These are phyloP conservation scores for Crocodylus rhombifer DNA, from an alignment of 2,797 vertebrate genomes.

Conservation along the genomic window DNA sequence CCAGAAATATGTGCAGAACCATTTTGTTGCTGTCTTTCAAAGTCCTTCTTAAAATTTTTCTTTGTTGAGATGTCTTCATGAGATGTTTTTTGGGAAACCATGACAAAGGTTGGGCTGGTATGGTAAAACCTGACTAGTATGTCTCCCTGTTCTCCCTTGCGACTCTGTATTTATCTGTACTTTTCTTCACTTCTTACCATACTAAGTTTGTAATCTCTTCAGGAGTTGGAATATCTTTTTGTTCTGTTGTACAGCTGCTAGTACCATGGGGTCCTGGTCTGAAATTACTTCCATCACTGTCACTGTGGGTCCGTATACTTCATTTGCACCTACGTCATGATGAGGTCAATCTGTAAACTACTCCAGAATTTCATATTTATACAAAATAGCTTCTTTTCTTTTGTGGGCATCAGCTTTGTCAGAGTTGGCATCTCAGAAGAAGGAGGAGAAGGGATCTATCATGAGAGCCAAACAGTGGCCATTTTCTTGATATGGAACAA, in stretches of 20 bases:
- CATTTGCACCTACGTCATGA: not conserved
- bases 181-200: no score
- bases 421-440: not conserved
- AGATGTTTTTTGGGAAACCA: no score
- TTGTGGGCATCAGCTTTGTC: not conserved
- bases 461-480: not conserved
- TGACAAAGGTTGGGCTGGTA: no score
- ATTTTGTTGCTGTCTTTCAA: no score
- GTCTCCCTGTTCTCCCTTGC: no score
- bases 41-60: no score
- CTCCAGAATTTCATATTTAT: not conserved
- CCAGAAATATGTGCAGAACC: no score
- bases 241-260: not conserved
- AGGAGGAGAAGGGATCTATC: not conserved
- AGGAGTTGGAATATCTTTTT: not conserved
- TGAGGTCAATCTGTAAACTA: not conserved
- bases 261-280: no score
- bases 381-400: not conserved
- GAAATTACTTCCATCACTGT: not conserved
- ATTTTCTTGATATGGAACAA: not conserved
- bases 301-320: accelerated
- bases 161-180: no score
- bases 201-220: no score
- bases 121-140: no score
- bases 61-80: no score